Percentiles rank a stretch among this genome's conserved stretches.
Evolutionary conservation across 2,797 vertebrate genomes (phyloP).

Genomic region (Sebastes minor): DNA sequence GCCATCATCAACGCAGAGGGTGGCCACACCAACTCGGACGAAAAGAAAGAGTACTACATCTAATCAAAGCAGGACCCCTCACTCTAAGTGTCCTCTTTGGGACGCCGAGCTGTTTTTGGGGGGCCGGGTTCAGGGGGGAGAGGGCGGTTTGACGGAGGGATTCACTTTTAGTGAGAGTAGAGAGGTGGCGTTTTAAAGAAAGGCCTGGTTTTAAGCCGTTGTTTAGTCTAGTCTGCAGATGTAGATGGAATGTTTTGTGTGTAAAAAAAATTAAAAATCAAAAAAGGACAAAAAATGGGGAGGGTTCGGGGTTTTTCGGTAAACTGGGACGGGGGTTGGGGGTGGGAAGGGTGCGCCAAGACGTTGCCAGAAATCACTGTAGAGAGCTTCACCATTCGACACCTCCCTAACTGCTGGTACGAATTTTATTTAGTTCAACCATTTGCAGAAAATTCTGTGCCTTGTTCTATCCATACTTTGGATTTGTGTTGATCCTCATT

Average conservation of each 20-base stretch:
- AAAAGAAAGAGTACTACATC: conserved; percentile 99
- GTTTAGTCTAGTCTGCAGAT: conserved; percentile 82
- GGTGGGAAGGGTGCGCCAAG: conserved; percentile 76
- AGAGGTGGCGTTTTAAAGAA: conserved; percentile 50
- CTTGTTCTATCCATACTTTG: conserved; percentile 87
- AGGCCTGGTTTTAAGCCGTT: conserved; percentile 83
- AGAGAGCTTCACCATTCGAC: conserved; percentile 95
- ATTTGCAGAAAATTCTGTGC: conserved; percentile 99
- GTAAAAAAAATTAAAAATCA: conserved; percentile 50
- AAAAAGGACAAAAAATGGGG: conserved; percentile 44
- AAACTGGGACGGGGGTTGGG: conserved; percentile 39
- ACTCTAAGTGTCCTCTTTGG: conserved; percentile 75
- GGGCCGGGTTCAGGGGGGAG: not conserved
- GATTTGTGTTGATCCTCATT: conserved; percentile 65
- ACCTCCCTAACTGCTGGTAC: conserved; percentile 90
- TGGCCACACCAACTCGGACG: conserved; percentile 98
- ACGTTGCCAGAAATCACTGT: conserved; percentile 89
- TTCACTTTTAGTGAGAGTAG: conserved; percentile 44
- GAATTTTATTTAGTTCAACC: conserved; percentile 89
- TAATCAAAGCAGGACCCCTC: conserved; percentile 81
- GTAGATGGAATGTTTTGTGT: conserved; percentile 80
- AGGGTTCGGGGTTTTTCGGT: conserved; percentile 44
- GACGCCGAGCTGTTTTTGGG: conserved; percentile 67
- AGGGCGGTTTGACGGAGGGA: conserved; percentile 11
- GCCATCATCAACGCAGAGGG: conserved; percentile 99